Evolutionary conservation across 2,888 invertebrate genomes (phyloP).

Genomic region (Eustalomyia histrio): DNA sequence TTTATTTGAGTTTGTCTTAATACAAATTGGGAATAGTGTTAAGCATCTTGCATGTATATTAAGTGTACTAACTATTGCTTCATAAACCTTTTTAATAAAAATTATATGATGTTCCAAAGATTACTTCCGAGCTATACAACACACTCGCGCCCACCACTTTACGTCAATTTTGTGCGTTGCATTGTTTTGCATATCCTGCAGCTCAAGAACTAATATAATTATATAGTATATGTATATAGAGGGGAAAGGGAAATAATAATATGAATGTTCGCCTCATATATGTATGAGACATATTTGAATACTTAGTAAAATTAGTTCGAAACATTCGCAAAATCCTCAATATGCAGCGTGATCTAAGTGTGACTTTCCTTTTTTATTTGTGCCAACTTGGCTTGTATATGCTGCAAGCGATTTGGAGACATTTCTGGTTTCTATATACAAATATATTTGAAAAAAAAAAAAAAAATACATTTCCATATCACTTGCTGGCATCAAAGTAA

Average conservation of each 20-base stretch:
- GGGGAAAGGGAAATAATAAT: constrained; percentile 1
- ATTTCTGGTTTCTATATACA: constrained; percentile 76
- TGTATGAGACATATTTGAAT: constrained; percentile 5
- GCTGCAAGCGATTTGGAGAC: constrained; percentile 78
- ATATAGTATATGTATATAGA: neutral
- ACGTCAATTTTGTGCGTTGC: neutral
- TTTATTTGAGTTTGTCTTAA: neutral
- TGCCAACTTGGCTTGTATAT: constrained; percentile 79
- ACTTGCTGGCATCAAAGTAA: neutral
- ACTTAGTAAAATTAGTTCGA: constrained; percentile 10
- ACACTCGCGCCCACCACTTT: neutral
- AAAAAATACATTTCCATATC: constrained; percentile 25
- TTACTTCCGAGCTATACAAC: neutral
- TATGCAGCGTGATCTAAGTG: constrained; percentile 67
- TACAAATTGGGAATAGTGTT: neutral
- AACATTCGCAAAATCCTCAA: neutral
- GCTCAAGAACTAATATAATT: neutral
- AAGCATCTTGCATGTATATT: neutral
- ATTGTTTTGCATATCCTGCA: neutral
- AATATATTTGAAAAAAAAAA: constrained; percentile 16
- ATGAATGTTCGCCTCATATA: neutral
- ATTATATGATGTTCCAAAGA: neutral
- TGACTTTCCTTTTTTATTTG: constrained; percentile 78
- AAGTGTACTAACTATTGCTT: neutral
- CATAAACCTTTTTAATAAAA: neutral